Conservation (phyloP, 37 sponge, comb jelly and placozoan genomes). For the Axinella damicornis region DNA sequence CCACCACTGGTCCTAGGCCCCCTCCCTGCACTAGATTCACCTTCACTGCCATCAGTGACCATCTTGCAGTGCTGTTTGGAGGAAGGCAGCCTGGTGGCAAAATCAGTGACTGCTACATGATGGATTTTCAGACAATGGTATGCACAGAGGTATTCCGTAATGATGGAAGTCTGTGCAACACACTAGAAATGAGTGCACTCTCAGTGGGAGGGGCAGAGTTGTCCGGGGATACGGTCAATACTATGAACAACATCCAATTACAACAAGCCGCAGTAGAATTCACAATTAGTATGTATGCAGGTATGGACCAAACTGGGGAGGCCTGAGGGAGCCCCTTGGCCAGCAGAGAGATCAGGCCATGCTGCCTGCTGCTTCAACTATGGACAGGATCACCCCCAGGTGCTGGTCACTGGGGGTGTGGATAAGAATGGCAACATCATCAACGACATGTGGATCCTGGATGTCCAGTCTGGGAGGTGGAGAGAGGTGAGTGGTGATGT, state of each 20-base stretch:
- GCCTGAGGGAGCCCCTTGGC: not conserved
- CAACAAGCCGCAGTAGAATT: too few relatives aligned
- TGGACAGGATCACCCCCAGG: not conserved
- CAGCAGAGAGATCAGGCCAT: not conserved
- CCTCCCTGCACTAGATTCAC: slow-evolving; percentile 56
- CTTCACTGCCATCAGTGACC: slow-evolving; percentile 38
- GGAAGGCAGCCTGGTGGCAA: slow-evolving; percentile 41
- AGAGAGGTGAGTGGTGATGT: slow-evolving; percentile 3
- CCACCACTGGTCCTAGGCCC: slow-evolving; percentile 48
- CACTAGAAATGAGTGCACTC: too few relatives aligned
- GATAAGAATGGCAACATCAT: not conserved
- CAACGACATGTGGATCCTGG: not conserved
- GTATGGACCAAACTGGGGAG: too few relatives aligned
- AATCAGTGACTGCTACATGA: slow-evolving; percentile 55
- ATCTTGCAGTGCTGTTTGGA: slow-evolving; percentile 53
- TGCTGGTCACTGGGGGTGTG: not conserved
- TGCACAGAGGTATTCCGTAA: not conserved
- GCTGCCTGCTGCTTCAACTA: not conserved
- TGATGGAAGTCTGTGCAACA: not conserved
- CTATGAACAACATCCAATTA: too few relatives aligned
- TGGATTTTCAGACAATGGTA: slow-evolving; percentile 49
- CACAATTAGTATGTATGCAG: too few relatives aligned
- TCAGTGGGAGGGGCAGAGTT: too few relatives aligned
- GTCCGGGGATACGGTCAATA: too few relatives aligned
- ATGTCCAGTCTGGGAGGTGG: not conserved